Percentiles rank a stretch among this genome's conserved stretches.
Conservation (phyloP, 2,888 invertebrate genomes). For the Pachliopta kotzebuea region DNA sequence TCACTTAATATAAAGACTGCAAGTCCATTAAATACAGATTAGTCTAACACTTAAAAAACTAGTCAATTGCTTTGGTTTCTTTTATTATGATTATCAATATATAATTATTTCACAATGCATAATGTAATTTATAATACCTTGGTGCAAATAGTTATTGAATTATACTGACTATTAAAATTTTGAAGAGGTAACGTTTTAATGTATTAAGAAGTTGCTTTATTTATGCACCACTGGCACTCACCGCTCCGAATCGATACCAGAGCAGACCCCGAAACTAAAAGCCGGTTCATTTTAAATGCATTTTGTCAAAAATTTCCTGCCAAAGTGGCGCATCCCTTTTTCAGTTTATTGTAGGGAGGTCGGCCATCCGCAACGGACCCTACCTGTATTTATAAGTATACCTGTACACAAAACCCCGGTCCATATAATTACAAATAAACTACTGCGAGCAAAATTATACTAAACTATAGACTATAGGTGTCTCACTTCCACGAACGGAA, state of each 20-base stretch:
- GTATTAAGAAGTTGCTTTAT: constrained; percentile 52
- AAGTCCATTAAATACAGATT: constrained; percentile 45
- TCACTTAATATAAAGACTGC: constrained; percentile 39
- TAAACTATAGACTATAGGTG: constrained; percentile 47
- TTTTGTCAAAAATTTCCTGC: constrained; percentile 53
- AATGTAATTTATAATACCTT: neutral
- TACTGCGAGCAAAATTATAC: constrained; percentile 56
- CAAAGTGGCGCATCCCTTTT: constrained; percentile 60
- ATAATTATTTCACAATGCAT: neutral
- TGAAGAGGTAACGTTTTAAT: neutral
- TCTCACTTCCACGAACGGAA: constrained; percentile 59
- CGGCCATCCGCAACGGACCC: constrained; percentile 68
- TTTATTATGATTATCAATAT: neutral
- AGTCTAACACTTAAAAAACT: constrained; percentile 7
- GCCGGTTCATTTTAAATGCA: constrained; percentile 49
- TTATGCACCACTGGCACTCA: constrained; percentile 69
- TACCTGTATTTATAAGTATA: constrained; percentile 58
- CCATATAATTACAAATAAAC: constrained; percentile 61
- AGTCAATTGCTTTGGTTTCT: neutral
- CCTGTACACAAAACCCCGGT: constrained; percentile 70
- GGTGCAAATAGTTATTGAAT: no score
- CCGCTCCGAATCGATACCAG: constrained; percentile 53
- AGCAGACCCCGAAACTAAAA: constrained; percentile 53
- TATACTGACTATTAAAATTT: neutral
- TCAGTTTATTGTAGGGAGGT: constrained; percentile 60